Evolutionary conservation across 2,113 vertebrate species (phyloP), one percentile per base, ranked within the genome.

Genomic region (Nycticorax nycticorax): DNA sequence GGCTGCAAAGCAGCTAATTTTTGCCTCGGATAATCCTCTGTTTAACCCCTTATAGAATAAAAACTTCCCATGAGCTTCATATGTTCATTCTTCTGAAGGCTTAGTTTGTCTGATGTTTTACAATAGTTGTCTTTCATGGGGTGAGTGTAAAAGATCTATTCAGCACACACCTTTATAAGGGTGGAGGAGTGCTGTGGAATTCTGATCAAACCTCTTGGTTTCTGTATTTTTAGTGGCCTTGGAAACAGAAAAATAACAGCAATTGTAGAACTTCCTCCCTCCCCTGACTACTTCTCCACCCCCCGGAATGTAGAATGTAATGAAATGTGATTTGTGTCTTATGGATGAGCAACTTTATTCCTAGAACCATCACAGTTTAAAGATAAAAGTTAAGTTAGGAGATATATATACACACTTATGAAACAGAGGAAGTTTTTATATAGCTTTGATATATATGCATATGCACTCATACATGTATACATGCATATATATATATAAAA

Each of bases 151-250:
- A 93, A 92, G n/a, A n/a, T 80, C 27, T 85, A 2, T 85, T 94
- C 67, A 78, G 47, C 37, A 35, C 23, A 37, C 22, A 56, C 32
- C 57, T 64, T 88, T 62, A 14, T 27, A 23, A 62, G 59, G 18
- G 60, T 86, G 59, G 52, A 79, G 32, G 16, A 57, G 24, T 43
- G 50, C 52, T 78, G n/a, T 73, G 85, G 76, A 91, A 82, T 87
- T 93, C 39, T 68, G 79, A 37, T 82, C 50, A 72, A 45, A 72
- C 41, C 30, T 26, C n/a, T 82, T 0, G 0, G 45, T 93, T 89
- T 80, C 71, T 79, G 18, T 94, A 47, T 95, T 92, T 89, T 85
- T 59, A n/a, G 85, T 88, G 79, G 35, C 59, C 79, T 83, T 92
- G 78, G 85, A 86, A 95, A 82, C 66, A 91, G 76, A 89, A 88